Evolutionary conservation across 2,113 vertebrate genomes (phyloP).

Genomic region (Merops nubicus): DNA sequence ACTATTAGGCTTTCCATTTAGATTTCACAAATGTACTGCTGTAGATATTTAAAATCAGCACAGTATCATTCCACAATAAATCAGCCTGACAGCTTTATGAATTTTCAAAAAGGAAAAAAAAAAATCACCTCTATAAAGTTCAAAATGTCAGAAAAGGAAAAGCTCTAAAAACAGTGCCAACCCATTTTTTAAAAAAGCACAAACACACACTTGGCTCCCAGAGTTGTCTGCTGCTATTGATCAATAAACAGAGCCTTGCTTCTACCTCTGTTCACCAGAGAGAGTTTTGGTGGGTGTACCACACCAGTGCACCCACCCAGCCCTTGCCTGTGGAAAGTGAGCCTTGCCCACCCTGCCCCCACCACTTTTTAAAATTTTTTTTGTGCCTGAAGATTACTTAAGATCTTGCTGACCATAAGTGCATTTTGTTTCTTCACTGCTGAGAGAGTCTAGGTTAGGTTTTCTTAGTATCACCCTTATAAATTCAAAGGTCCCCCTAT

Average conservation of each 20-base stretch:
- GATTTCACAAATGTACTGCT: not conserved
- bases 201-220: conserved; percentile 49
- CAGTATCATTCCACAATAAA: not conserved
- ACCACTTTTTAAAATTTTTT: not conserved
- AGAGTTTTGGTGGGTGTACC: not conserved
- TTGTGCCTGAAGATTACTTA: not conserved
- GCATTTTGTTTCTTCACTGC: conserved; percentile 71
- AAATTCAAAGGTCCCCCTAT: conserved; percentile 68
- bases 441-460: conserved; percentile 69
- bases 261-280: conserved; percentile 45
- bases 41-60: not conserved
- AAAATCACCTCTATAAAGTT: not conserved
- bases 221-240: conserved; percentile 72
- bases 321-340: not conserved
- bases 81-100: not conserved
- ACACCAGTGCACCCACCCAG: not conserved
- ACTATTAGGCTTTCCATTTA: not conserved
- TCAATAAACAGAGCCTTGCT: conserved; percentile 70
- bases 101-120: not conserved
- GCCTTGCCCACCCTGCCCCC: no score
- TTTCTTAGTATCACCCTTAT: conserved; percentile 72
- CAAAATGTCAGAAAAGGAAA: not conserved
- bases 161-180: conserved; percentile 62
- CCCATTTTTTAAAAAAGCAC: conserved; percentile 55
- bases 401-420: conserved; percentile 61